These are phyloP conservation scores for Magallana ariakensis DNA, from an alignment of 1,140 invertebrate genomes.

Conservation along the genomic window DNA sequence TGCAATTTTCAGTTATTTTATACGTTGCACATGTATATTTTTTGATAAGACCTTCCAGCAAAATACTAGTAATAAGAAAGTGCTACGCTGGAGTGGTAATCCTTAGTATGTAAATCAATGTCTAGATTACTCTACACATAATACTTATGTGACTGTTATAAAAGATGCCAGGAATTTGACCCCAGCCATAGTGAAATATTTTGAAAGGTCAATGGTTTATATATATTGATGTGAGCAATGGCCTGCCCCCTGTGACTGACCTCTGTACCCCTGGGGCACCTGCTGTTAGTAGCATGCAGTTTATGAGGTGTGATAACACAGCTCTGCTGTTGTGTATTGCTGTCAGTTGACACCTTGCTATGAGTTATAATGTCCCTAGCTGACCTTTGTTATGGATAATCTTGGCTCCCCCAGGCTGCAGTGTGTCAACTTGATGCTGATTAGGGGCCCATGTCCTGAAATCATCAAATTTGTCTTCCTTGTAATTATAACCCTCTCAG, in stretches of 20 bases:
- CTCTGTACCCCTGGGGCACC: not conserved
- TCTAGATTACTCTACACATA: no score
- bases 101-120: no score
- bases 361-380: constrained; percentile 7
- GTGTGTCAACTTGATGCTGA: constrained; percentile 6
- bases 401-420: not conserved
- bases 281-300: not conserved
- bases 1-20: no score
- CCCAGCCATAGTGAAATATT: not conserved
- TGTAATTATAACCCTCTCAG: not conserved
- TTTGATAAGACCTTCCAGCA: no score
- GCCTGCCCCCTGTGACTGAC: not conserved
- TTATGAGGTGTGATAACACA: constrained; percentile 1
- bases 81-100: no score
- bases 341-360: not conserved
- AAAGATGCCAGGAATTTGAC: not conserved
- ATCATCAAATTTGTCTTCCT: not conserved
- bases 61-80: no score
- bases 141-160: not conserved
- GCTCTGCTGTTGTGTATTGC: constrained; percentile 5
- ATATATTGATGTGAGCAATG: not conserved
- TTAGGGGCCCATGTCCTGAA: not conserved
- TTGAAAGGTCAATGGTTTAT: not conserved
- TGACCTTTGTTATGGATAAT: not conserved
- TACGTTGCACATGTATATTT: no score